Conservation (phyloP, 2,888 invertebrate genomes). For the Cephus spinipes region DNA sequence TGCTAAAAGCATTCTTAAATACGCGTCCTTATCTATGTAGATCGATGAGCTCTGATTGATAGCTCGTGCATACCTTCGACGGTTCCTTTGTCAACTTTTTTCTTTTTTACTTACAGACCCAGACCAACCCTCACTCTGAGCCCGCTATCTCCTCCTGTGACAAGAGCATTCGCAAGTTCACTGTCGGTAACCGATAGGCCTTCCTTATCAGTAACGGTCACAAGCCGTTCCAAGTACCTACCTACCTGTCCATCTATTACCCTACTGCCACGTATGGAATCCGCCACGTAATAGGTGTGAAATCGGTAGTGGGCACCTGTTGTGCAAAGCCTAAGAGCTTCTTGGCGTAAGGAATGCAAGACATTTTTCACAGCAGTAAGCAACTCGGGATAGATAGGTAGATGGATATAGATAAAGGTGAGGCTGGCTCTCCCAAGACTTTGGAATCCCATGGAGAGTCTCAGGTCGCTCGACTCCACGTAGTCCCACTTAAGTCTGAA, state of each 20-base stretch:
- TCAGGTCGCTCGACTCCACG: background rate
- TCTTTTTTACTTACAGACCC: background rate
- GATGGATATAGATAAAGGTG: background rate
- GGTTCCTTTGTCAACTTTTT: background rate
- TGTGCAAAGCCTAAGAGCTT: background rate
- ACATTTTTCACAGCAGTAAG: background rate
- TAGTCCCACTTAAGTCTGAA: background rate
- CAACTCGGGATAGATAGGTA: constrained; percentile 1
- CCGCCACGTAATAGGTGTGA: background rate
- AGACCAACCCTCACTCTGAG: background rate
- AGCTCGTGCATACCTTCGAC: constrained; percentile 28
- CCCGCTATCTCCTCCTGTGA: background rate
- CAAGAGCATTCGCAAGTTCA: background rate
- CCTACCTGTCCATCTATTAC: background rate
- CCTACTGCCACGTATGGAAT: background rate
- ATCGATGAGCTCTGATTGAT: constrained; percentile 46
- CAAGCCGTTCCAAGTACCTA: background rate
- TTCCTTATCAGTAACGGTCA: background rate
- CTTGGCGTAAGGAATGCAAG: background rate
- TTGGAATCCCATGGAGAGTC: background rate
- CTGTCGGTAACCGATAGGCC: background rate
- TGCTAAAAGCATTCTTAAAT: constrained; percentile 63
- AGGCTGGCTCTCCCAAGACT: background rate
- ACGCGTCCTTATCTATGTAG: constrained; percentile 55
- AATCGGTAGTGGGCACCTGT: background rate